Evolutionary conservation across 2,888 invertebrate species (phyloP).

Genomic region (Gastrophysa polygoni): DNA sequence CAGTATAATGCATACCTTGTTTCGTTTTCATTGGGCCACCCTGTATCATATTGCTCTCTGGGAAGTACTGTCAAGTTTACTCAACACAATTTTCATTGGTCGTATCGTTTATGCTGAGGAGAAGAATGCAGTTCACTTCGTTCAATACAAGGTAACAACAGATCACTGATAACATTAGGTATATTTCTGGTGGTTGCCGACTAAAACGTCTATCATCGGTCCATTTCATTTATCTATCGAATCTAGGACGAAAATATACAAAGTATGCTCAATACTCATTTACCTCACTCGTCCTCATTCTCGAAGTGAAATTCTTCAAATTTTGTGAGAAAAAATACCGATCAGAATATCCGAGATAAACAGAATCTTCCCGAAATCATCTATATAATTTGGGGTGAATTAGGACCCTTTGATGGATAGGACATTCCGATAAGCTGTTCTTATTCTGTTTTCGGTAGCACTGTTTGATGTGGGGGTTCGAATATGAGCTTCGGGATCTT

Average conservation of each 20-base stretch:
- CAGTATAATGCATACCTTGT: no score
- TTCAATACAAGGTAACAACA: no score
- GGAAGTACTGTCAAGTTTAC: no score
- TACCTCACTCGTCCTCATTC: neutral
- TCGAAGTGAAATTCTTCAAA: neutral
- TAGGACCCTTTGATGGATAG: constrained; percentile 32
- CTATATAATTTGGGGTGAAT: constrained; percentile 37
- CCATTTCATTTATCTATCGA: neutral
- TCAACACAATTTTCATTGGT: no score
- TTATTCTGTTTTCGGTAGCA: constrained; percentile 22
- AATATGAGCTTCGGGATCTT: neutral
- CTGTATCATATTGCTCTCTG: no score
- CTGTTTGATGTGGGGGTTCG: neutral
- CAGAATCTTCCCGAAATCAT: neutral
- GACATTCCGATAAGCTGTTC: constrained; percentile 28
- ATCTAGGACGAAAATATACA: neutral
- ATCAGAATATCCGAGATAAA: neutral
- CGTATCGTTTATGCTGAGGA: no score
- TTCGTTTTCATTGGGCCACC: no score
- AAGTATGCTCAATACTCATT: neutral
- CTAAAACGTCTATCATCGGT: neutral
- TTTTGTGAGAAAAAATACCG: neutral
- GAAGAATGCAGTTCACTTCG: no score
- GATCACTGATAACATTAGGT: neutral
- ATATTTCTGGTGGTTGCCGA: neutral